Percentiles rank a stretch among this genome's conserved stretches.
Conservation (phyloP, 2,797 vertebrate species). For the Rhinophrynus dorsalis region DNA sequence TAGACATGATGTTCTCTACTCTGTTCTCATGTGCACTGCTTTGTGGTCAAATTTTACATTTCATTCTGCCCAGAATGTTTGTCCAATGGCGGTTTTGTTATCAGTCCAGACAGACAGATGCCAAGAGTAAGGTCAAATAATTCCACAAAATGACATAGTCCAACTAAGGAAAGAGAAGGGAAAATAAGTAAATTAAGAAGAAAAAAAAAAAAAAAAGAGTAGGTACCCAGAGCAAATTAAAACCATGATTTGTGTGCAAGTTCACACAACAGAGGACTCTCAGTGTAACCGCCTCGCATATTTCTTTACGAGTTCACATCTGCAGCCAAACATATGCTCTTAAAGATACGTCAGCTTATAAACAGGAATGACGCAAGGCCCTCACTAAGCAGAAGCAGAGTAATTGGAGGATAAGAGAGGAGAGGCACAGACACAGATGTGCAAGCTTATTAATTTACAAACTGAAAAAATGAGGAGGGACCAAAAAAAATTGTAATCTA, state of each 20-base stretch:
- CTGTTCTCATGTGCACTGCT: too few relatives aligned
- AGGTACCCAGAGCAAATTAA: constrained; percentile 34
- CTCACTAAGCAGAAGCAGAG: constrained; percentile 35
- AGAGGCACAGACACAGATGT: constrained; percentile 37
- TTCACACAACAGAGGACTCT: constrained; percentile 34
- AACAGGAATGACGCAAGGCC: constrained; percentile 47
- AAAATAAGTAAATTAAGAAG: neutral
- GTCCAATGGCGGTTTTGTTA: neutral
- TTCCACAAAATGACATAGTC: constrained; percentile 31
- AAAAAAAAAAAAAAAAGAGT: neutral
- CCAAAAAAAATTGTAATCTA: too few relatives aligned
- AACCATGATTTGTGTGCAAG: constrained; percentile 41
- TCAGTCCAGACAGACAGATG: neutral
- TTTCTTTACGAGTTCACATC: constrained; percentile 43
- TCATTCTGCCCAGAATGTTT: neutral
- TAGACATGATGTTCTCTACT: too few relatives aligned
- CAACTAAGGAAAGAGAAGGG: neutral
- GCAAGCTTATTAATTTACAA: constrained; percentile 37
- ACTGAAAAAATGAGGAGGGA: neutral
- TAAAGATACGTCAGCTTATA: constrained; percentile 48
- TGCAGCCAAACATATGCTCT: constrained; percentile 47
- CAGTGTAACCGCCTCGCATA: constrained; percentile 27
- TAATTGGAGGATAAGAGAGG: constrained; percentile 45
- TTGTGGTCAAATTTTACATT: neutral
- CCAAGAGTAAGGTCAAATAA: constrained; percentile 42